Percentiles rank a stretch among this genome's conserved stretches.
These are phyloP conservation scores for Petroica traversi DNA, from an alignment of 2,113 vertebrate species.

Conservation along the genomic window DNA sequence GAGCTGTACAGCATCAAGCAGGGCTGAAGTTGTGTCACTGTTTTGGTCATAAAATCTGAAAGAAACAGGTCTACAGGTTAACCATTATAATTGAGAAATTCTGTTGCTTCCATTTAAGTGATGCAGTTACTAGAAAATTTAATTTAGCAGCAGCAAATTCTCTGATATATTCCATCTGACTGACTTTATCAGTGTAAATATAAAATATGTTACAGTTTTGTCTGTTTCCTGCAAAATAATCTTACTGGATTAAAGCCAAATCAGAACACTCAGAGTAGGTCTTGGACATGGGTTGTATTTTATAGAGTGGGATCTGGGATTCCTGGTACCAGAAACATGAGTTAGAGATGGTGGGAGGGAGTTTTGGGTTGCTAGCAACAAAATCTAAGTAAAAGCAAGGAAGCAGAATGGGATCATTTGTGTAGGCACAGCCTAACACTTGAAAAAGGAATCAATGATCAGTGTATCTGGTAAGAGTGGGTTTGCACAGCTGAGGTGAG, in stretches of 20 bases:
- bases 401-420: not conserved
- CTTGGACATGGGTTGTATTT: not conserved
- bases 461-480: not conserved
- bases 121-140: conserved; percentile 65
- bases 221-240: not conserved
- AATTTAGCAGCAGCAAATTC: conserved; percentile 61
- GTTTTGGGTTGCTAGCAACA: not conserved
- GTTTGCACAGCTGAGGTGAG: not conserved
- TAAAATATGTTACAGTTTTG: conserved; percentile 29
- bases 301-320: not conserved
- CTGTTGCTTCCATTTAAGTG: conserved; percentile 42
- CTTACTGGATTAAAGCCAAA: not conserved
- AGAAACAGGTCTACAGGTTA: not conserved
- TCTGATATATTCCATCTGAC: conserved; percentile 62
- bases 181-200: conserved; percentile 35
- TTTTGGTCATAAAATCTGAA: not conserved
- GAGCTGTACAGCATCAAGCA: not conserved
- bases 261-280: not conserved
- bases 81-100: not conserved
- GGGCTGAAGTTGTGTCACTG: not conserved
- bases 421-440: not conserved
- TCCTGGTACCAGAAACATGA: not conserved
- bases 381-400: not conserved
- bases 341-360: not conserved
- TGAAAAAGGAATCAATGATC: not conserved